Conservation (phyloP, 2,797 vertebrate genomes). For the Melanogrammus aeglefinus region DNA sequence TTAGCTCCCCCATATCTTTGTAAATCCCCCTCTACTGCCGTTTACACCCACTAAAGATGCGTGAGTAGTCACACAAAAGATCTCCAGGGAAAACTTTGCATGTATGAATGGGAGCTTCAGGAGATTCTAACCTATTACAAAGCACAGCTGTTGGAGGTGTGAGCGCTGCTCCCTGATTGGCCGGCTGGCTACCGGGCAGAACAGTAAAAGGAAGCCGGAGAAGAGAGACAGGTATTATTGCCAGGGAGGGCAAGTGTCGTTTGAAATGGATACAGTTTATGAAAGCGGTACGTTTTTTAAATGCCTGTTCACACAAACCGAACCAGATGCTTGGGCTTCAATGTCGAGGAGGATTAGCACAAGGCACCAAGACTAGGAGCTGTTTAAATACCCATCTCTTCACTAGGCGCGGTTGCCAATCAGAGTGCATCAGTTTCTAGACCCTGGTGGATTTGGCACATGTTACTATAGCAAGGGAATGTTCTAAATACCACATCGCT, state of each 20-base stretch:
- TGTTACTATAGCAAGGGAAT: too few species aligned
- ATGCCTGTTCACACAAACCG: too few species aligned
- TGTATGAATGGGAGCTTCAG: constrained; percentile 28
- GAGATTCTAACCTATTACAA: constrained; percentile 33
- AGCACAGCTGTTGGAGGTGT: constrained; percentile 47
- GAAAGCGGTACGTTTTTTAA: too few species aligned
- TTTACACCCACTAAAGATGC: constrained; percentile 7
- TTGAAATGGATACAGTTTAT: too few species aligned
- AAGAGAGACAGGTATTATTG: constrained; percentile 32
- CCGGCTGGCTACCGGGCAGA: constrained; percentile 76
- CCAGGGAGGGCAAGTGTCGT: constrained; percentile 11
- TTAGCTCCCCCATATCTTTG: constrained; percentile 13
- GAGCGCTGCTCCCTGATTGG: constrained; percentile 69
- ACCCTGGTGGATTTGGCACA: neutral
- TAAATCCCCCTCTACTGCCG: constrained; percentile 8
- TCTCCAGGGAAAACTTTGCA: constrained; percentile 15
- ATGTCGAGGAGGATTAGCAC: neutral
- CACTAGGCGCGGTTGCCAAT: neutral
- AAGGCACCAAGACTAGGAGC: too few species aligned
- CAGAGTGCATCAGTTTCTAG: neutral
- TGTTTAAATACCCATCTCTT: too few species aligned
- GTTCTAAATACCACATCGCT: too few species aligned
- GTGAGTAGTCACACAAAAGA: constrained; percentile 11
- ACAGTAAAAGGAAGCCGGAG: constrained; percentile 51
- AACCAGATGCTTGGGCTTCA: neutral